Evolutionary conservation across 1,140 invertebrate species (phyloP), one percentile per base, ranked within the genome.

Genomic region (Mylabris phalerata): DNA sequence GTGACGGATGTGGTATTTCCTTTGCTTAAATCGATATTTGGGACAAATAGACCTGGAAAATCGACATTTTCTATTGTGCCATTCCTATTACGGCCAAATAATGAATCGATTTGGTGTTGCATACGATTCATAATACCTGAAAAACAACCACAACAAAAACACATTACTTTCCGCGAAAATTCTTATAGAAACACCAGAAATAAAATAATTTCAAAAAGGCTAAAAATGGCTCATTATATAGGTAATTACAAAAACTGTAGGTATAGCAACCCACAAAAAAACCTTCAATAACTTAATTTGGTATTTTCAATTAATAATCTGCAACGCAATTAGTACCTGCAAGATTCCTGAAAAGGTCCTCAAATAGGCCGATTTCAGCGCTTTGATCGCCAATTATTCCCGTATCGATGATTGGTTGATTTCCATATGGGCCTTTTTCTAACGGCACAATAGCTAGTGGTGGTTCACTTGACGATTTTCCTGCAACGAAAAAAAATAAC

Each of bases 1-100:
- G 73, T 77, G 4, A 75, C 76, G 5, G 79, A 80, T 25, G 79
- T 81, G 3, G 73, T 77, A 64, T 81, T 81, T 50, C 75, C 78
- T 63, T 78, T 79, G 51, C 77, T 75, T 32, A 78, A 76, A 60
- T 77, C 68, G 45, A 73, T 70, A 40, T 67, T 32, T 32, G 32
- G 32, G 4, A 32, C 65, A 63, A 67, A 64, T 47, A 69, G 59
- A 27, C 44, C 11, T 9, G 71, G 61, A 49, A 67, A 61, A 41
- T 61, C 63, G 4, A 68, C 59, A 19, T 65, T 58, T 26, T 66
- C 61, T 45, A 75, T 64, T 32, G 71, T 66, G 19, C 58, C 61
- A 47, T 61, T 62, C 42, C 60, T 57, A n/a, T 50, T 3, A 24
- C 69, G 70, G 4, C 61, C 59, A 13, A 73, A 48, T n/a, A 74